Conservation (phyloP, 2,888 invertebrate species). For the Cerceris ruficornis region DNA sequence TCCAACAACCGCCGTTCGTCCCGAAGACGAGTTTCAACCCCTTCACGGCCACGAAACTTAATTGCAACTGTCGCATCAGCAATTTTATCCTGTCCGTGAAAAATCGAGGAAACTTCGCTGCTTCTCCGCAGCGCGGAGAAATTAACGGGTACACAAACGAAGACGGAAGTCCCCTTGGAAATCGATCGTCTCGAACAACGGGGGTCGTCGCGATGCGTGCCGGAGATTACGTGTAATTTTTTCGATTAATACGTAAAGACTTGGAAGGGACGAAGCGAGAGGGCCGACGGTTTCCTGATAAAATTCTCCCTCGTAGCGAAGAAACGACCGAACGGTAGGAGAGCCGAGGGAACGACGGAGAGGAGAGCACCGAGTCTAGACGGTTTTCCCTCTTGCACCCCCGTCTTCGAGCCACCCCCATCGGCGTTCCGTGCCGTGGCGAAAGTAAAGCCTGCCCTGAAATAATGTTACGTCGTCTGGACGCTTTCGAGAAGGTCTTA, state of each 20-base stretch:
- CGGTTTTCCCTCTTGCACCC: constrained; percentile 57
- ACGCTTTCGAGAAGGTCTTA: constrained; percentile 43
- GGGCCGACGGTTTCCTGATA: constrained; percentile 40
- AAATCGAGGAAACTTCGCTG: too few species aligned
- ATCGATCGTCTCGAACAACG: constrained; percentile 23
- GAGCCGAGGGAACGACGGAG: constrained; percentile 20
- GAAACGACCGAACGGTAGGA: constrained; percentile 15
- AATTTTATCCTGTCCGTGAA: too few species aligned
- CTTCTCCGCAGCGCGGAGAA: too few species aligned
- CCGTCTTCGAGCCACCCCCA: constrained; percentile 24
- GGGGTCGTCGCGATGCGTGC: constrained; percentile 31
- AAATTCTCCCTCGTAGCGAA: constrained; percentile 40
- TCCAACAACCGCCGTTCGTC: too few species aligned
- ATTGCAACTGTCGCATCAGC: too few species aligned
- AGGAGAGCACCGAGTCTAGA: constrained; percentile 68
- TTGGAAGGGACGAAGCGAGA: constrained; percentile 4
- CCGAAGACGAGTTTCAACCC: too few species aligned
- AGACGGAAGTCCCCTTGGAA: neutral
- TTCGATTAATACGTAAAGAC: constrained; percentile 52
- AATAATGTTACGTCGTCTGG: constrained; percentile 65
- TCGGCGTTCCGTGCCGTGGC: constrained; percentile 40
- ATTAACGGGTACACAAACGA: too few species aligned
- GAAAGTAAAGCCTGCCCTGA: constrained; percentile 51
- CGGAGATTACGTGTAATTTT: constrained; percentile 48
- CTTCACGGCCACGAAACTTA: too few species aligned